These are phyloP conservation scores for Chrysomallon squamiferum DNA, from an alignment of 1,140 invertebrate genomes.

Conservation along the genomic window DNA sequence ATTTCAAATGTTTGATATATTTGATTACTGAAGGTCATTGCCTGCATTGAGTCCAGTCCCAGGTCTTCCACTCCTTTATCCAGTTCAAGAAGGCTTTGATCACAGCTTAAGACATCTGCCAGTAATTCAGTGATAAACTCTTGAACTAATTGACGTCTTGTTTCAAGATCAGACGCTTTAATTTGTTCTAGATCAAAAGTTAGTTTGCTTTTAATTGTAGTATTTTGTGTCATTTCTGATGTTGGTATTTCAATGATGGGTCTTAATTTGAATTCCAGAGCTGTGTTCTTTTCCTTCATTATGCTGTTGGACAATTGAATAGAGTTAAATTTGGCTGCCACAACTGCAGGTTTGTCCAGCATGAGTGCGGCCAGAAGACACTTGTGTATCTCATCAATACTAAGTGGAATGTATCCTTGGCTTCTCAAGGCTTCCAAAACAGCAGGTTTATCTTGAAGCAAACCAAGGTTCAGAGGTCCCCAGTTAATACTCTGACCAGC, in stretches of 20 bases:
- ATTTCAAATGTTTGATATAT: background rate
- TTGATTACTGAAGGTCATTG: constrained; percentile 6
- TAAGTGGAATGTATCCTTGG: constrained; percentile 9
- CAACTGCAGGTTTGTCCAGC: constrained; percentile 17
- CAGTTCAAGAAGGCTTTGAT: background rate
- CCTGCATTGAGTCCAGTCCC: constrained; percentile 20
- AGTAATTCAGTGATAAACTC: background rate
- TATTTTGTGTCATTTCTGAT: background rate
- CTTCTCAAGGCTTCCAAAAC: constrained; percentile 5
- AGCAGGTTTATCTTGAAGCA: constrained; percentile 12
- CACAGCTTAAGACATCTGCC: background rate
- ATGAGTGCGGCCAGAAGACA: constrained; percentile 19
- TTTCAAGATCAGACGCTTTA: constrained; percentile 4
- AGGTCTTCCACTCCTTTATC: constrained; percentile 4
- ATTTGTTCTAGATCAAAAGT: constrained; percentile 14
- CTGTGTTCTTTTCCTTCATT: constrained; percentile 8
- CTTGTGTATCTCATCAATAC: constrained; percentile 11
- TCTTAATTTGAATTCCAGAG: constrained; percentile 13
- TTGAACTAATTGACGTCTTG: constrained; percentile 1
- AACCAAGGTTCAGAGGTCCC: constrained; percentile 33
- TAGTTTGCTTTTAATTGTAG: background rate
- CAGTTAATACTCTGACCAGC: constrained; percentile 43
- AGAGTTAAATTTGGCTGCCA: constrained; percentile 16
- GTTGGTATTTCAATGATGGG: background rate
- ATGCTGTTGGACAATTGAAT: constrained; percentile 22